Evolutionary conservation across 2,113 vertebrate genomes (phyloP), one percentile per base, ranked within the genome.

Genomic region (Panurus biarmicus): DNA sequence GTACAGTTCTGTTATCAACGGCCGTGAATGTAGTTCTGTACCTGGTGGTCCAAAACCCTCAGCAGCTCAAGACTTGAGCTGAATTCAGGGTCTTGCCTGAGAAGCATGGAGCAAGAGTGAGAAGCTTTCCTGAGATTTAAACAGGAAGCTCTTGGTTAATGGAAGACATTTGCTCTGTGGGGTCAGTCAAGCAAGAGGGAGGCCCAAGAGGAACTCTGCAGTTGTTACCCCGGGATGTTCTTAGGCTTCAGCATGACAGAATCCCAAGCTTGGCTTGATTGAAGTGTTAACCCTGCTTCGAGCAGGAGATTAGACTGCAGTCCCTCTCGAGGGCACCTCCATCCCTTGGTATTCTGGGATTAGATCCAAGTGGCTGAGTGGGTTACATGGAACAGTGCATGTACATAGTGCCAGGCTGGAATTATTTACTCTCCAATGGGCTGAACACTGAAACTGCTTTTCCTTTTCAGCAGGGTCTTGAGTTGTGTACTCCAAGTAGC

Each of bases 331-430:
- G 62, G 62, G 38, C n/a, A 40, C 21, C 24, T 85, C 21, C 5
- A 1, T 45, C 36, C 9, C 13, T 14, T 0, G 8, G 7, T 12
- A 2, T 12, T 66, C 29, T 50, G 79, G 62, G 33, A 7, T 56
- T 10, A 14, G 56, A 26, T 71, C 15, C 24, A 5, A 4, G 12
- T 15, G 76, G 25, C 67, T 12, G n/a, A 21, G n/a, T 6, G 21
- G 61, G 40, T 71, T 24, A 1, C 4, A 3, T 38, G 71, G 62
- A 69, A 1, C 11, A 4, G 12, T 16, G 26, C 0, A 1, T 22
- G 9, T 19, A 6, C 5, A 0, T 4, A 44, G 60, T 19, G 35
- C 78, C 62, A 35, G 87, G 48, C 79, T 87, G 82, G 38, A 79
- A 20, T 4, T 31, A 4, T 47, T 35, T 21, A 3, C 31, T 71